Percentiles rank a stretch among this genome's conserved stretches.
Evolutionary conservation across 2,113 vertebrate genomes (phyloP).

Genomic region (Callospermophilus lateralis): DNA sequence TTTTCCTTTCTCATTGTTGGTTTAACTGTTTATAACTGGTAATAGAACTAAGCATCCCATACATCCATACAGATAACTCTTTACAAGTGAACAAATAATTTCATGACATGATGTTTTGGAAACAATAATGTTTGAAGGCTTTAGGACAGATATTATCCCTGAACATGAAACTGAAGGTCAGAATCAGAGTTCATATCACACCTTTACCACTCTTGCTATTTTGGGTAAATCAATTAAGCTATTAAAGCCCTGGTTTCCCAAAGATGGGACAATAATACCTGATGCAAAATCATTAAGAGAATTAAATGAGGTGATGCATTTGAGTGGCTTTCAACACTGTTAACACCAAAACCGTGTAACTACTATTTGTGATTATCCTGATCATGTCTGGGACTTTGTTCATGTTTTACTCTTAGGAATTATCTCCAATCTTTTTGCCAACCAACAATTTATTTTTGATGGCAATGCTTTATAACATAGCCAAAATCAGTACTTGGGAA

Average conservation of each 20-base stretch:
- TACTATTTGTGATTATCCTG: neutral
- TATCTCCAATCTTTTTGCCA: neutral
- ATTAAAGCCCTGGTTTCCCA: neutral
- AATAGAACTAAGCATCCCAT: neutral
- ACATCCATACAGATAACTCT: neutral
- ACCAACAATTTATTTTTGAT: slow-evolving; percentile 22
- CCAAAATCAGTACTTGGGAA: slow-evolving; percentile 65
- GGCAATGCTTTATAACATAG: slow-evolving; percentile 63
- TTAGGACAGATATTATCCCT: neutral
- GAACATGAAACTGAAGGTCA: neutral
- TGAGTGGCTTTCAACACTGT: neutral
- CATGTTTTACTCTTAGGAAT: neutral
- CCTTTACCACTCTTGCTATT: neutral
- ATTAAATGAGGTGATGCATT: neutral
- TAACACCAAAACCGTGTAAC: neutral
- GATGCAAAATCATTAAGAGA: neutral
- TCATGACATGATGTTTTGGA: neutral
- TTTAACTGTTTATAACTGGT: neutral
- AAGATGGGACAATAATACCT: neutral
- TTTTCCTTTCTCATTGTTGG: neutral
- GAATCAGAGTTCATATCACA: neutral
- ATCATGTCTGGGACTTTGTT: neutral
- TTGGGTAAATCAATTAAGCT: neutral
- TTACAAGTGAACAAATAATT: neutral
- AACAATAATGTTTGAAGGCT: neutral